A percentile compares a stretch with the other conserved stretches of the same genome.
Evolutionary conservation across 1,140 invertebrate genomes (phyloP).

Genomic region (Pseudomyrmex gracilis): DNA sequence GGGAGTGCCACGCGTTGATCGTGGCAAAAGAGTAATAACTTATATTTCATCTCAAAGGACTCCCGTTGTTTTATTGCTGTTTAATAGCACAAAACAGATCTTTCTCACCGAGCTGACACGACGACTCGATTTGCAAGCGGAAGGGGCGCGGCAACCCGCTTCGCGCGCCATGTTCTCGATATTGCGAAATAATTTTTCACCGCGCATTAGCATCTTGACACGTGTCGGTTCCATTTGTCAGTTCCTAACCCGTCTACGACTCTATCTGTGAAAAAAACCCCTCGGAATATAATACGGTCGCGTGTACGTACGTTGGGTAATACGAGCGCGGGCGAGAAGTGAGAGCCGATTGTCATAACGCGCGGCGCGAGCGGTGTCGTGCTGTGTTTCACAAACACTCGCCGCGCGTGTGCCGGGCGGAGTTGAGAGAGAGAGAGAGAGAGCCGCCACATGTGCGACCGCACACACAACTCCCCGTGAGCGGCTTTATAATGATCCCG

Average conservation of each 20-base stretch:
- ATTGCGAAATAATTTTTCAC: constrained; percentile 73
- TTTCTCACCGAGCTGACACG: neutral
- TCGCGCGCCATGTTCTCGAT: constrained; percentile 18
- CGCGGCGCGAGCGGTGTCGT: no score
- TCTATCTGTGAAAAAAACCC: constrained; percentile 60
- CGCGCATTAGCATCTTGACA: constrained; percentile 64
- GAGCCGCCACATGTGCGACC: constrained; percentile 56
- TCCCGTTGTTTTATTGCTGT: constrained; percentile 62
- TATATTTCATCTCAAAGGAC: constrained; percentile 8
- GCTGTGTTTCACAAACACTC: constrained; percentile 55
- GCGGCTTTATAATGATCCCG: constrained; percentile 58
- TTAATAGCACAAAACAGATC: constrained; percentile 53
- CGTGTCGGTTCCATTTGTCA: constrained; percentile 67
- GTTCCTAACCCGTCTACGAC: constrained; percentile 52
- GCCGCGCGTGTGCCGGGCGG: neutral
- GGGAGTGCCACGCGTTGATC: neutral
- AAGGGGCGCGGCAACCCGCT: constrained; percentile 21
- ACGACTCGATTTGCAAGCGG: neutral
- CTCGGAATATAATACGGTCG: constrained; percentile 42
- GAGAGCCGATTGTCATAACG: neutral
- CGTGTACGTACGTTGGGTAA: constrained; percentile 36
- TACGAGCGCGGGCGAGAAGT: constrained; percentile 22
- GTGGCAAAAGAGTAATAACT: constrained; percentile 27
- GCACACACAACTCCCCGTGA: constrained; percentile 21
- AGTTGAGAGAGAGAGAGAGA: neutral